phyloP scores from a whole-genome alignment of 2,797 vertebrate species.

The Gymnothorax reevesii region DNA sequence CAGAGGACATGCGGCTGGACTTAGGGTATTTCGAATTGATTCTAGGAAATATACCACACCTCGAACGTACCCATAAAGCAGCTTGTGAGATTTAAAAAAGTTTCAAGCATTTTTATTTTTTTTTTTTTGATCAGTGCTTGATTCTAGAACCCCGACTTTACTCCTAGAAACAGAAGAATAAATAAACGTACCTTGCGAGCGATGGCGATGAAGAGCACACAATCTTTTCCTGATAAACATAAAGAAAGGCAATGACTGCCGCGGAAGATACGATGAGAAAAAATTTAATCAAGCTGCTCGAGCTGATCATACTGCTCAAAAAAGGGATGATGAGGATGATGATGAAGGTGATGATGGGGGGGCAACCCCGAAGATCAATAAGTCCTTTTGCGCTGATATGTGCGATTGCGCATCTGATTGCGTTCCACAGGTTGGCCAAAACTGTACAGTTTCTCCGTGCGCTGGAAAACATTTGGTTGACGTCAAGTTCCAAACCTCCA shows the following conservation, averaged over 20 bases:
- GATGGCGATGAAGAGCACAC: neutral
- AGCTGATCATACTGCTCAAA: neutral
- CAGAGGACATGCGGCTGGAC: no score
- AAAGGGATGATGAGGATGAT: neutral
- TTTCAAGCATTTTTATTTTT: neutral
- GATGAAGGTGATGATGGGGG: neutral
- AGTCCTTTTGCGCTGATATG: neutral
- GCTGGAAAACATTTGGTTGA: neutral
- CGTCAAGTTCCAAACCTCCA: neutral
- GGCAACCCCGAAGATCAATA: neutral
- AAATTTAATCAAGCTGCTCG: neutral
- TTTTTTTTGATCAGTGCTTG: neutral
- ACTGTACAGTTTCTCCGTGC: neutral
- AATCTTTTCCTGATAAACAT: neutral
- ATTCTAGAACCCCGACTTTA: neutral
- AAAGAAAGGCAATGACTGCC: neutral
- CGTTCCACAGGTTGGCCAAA: neutral
- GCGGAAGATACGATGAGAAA: neutral
- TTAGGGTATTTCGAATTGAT: no score
- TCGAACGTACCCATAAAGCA: no score
- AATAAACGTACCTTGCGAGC: neutral
- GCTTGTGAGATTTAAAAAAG: no score
- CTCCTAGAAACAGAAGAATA: neutral
- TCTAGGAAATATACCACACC: no score
- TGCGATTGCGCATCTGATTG: neutral